Conservation (phyloP, 2,113 vertebrate genomes). For the Oncorhynchus nerka region DNA sequence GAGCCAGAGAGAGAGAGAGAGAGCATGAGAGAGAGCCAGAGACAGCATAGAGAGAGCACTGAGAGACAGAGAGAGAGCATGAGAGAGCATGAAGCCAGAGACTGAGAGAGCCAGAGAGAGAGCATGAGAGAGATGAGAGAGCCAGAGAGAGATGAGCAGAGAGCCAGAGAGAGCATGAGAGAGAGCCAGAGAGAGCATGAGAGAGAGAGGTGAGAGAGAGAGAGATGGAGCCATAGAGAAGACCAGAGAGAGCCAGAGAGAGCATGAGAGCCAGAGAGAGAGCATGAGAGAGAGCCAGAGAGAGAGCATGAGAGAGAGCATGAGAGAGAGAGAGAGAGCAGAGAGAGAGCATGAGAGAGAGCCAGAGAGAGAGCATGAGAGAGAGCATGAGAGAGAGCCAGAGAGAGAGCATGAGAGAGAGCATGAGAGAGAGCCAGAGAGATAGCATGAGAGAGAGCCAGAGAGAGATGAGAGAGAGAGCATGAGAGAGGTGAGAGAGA, state of each 20-base stretch:
- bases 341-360: neutral
- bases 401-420: neutral
- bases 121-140: neutral
- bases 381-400: neutral
- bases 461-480: too few relatives aligned
- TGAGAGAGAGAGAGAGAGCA: neutral
- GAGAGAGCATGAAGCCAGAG: neutral
- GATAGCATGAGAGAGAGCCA: too few relatives aligned
- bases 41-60: too few relatives aligned
- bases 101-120: neutral
- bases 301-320: neutral
- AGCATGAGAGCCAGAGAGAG: neutral
- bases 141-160: neutral
- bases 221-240: neutral
- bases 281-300: neutral
- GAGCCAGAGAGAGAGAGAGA: neutral
- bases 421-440: neutral
- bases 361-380: neutral
- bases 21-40: neutral
- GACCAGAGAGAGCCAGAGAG: neutral
- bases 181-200: neutral
- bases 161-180: neutral
- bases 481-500: too few relatives aligned
- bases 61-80: too few relatives aligned
- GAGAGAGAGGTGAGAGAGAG: too few relatives aligned